These are phyloP conservation scores for Lordiphosa stackelbergi DNA, from an alignment of 1,140 invertebrate species.

Conservation along the genomic window DNA sequence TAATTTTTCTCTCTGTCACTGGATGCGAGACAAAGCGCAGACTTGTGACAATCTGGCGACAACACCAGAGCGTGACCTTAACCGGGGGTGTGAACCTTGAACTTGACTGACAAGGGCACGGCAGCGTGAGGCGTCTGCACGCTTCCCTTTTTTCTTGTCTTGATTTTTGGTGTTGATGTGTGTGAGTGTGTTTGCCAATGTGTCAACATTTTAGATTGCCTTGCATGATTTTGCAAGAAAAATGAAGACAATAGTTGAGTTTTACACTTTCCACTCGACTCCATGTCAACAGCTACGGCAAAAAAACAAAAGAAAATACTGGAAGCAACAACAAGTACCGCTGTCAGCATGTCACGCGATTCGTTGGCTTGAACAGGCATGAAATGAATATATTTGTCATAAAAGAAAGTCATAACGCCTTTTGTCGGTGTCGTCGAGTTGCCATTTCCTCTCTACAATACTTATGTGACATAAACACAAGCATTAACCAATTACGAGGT, in stretches of 20 bases:
- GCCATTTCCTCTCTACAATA: constrained; percentile 45
- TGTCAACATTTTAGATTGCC: constrained; percentile 71
- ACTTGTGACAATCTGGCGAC: constrained; percentile 50
- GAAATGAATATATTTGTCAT: constrained; percentile 73
- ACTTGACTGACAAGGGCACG: constrained; percentile 63
- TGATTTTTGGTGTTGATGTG: constrained; percentile 18
- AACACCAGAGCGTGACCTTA: constrained; percentile 55
- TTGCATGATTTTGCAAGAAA: constrained; percentile 73
- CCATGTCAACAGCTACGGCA: constrained; percentile 14
- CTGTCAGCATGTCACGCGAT: constrained; percentile 66
- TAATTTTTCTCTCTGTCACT: constrained; percentile 52
- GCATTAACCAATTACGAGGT: not conserved
- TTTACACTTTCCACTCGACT: constrained; percentile 54
- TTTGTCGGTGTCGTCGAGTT: constrained; percentile 38
- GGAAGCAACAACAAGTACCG: constrained; percentile 37
- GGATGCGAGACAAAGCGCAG: constrained; percentile 56
- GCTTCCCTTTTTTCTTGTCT: constrained; percentile 10
- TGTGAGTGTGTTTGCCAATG: constrained; percentile 52
- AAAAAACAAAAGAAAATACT: constrained; percentile 16
- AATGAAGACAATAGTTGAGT: constrained; percentile 73
- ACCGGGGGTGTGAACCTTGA: constrained; percentile 59
- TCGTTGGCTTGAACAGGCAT: constrained; percentile 64
- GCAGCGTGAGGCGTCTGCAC: constrained; percentile 10
- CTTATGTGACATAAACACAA: constrained; percentile 5
- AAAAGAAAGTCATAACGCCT: constrained; percentile 56